Base-by-base conservation (phyloP, 2,113 vertebrate genomes). In the Paratilapia polleni region DNA sequence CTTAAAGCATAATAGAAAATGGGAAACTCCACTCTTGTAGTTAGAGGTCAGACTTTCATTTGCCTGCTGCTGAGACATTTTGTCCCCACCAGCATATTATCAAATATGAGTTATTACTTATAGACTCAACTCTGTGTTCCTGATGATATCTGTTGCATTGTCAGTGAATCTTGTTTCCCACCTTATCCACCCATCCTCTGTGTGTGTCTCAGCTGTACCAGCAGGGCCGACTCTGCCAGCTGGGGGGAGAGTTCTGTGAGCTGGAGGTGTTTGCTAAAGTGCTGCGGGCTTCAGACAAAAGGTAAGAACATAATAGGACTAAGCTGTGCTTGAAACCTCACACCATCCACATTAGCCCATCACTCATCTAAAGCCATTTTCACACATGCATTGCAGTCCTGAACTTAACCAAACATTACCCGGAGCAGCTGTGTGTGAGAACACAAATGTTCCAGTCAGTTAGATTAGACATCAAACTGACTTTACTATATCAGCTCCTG, bases 191-290 rank as follows among this genome's bases (percentile, higher is more conserved):
- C 3, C 36, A 5, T 5, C 26, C 5, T 17, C 11, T n/a, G 17
- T 61, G 12, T 95, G 92, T 84, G 1, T 81, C 13, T 60, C 95
- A 99, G 98, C 97, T 99, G 94, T 99, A 99, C 94, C 98, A 99
- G 89, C 98, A 99, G 96, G 98, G 98, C 81, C 96, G 98, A 17
- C 96, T 99, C 75, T 99, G 98, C 95, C 98, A 99, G 93, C 96
- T 99, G 89, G 98, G 98, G 77, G 99, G 98, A 89, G 98, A 99
- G 96, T 99, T 99, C 92, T 99, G 98, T 95, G 98, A 99, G 93
- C 96, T 99, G 95, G 98, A 99, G 95, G 98, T 99, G 92, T 99
- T 99, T 95, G 98, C 98, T 68, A 99, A 99, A 96, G 98, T 99
- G 81, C 96, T 99, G 81, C 95, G 98, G 90, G 98, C 98, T 88